Evolutionary conservation across 2,888 invertebrate genomes (phyloP).

Genomic region (Drosophila kokeensis): DNA sequence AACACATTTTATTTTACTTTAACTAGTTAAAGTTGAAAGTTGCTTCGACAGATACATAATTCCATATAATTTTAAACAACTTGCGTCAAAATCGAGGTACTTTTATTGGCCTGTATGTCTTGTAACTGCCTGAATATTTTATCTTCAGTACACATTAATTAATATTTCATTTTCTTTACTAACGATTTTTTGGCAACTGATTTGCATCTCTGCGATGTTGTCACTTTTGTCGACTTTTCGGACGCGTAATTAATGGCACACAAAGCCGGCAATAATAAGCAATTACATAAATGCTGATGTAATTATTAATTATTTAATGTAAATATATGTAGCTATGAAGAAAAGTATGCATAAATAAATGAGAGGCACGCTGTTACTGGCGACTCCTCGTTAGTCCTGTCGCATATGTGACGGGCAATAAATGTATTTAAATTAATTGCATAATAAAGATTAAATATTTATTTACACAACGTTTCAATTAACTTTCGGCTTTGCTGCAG

Average conservation of each 20-base stretch:
- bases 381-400: slow-evolving; percentile 20
- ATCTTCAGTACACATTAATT: background rate
- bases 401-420: slow-evolving; percentile 56
- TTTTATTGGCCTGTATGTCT: background rate
- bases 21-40: background rate
- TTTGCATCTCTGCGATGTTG: slow-evolving; percentile 1
- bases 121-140: background rate
- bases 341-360: slow-evolving; percentile 2
- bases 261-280: slow-evolving; percentile 67
- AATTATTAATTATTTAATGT: slow-evolving; percentile 79
- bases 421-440: slow-evolving; percentile 82
- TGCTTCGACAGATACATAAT: background rate
- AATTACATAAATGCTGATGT: slow-evolving; percentile 78
- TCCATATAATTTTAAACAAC: accelerated
- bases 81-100: background rate
- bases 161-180: background rate
- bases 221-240: slow-evolving; percentile 13
- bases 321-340: slow-evolving; percentile 31
- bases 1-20: background rate
- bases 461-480: slow-evolving; percentile 82
- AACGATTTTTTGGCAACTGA: slow-evolving; percentile 6
- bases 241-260: slow-evolving; percentile 47
- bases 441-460: slow-evolving; percentile 82
- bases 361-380: slow-evolving; percentile 19
- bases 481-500: slow-evolving; percentile 74